A percentile compares a stretch with the other conserved stretches of the same genome.
These are phyloP conservation scores for Aplysina aerophoba DNA, from an alignment of 37 sponge, comb jelly and placozoan genomes.

Conservation along the genomic window DNA sequence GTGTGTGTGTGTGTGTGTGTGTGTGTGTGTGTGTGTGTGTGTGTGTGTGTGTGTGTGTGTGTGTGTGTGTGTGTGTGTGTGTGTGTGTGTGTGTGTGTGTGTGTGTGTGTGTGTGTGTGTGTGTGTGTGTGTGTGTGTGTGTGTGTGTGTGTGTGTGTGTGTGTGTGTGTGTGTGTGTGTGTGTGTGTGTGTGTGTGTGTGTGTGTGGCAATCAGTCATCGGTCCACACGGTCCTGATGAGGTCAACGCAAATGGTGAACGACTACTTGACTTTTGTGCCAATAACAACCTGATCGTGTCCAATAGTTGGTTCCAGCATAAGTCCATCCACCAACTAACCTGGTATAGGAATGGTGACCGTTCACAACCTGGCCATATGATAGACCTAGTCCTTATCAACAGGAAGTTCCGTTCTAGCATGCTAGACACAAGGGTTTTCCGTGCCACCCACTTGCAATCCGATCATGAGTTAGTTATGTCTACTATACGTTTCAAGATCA, in stretches of 20 bases:
- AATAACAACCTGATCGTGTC: background rate
- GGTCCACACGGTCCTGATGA: slow-evolving; percentile 18
- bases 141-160: too few relatives aligned
- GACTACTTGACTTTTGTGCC: slow-evolving; percentile 32
- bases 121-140: too few relatives aligned
- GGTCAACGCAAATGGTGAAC: slow-evolving; percentile 26
- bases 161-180: background rate
- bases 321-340: slow-evolving; percentile 32
- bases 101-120: too few relatives aligned
- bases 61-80: slow-evolving; percentile 30
- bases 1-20: background rate
- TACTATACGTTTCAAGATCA: slow-evolving; percentile 29
- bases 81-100: too few relatives aligned
- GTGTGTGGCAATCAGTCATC: slow-evolving; percentile 9
- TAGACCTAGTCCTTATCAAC: slow-evolving; percentile 23
- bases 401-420: slow-evolving; percentile 27
- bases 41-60: background rate
- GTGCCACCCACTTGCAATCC: slow-evolving; percentile 19
- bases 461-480: slow-evolving; percentile 30
- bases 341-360: slow-evolving; percentile 34
- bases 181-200: slow-evolving; percentile 10
- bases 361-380: slow-evolving; percentile 6
- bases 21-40: background rate
- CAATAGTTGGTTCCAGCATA: slow-evolving; percentile 33
- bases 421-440: slow-evolving; percentile 30